Evolutionary conservation across 2,888 invertebrate species (phyloP), one percentile per base, ranked within the genome.

Genomic region (Cephonodes hylas): DNA sequence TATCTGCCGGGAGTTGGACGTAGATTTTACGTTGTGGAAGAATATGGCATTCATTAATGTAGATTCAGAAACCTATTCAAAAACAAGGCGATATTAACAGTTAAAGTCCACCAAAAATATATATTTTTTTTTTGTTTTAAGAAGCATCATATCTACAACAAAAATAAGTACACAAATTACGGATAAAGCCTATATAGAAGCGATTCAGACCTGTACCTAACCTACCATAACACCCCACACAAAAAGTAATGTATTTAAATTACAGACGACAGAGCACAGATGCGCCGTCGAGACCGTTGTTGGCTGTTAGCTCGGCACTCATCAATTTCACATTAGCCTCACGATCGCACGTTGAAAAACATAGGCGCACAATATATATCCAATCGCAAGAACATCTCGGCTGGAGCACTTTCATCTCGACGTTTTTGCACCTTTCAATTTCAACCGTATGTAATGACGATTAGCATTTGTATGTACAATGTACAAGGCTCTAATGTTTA

Each of bases 341-440:
- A 53, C 48, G 5, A 46, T n/a, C n/a, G 13, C 6, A 25, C 23
- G 23, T 4, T 6, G 23, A 23, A 23, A 46, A 45, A 22, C 23
- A 10, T 45, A 13, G 45, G 13, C 38, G 38, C 38, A 7, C 38
- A 38, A 38, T n/a, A 38, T 10, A 13, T 4, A n/a, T 38, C n/a
- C n/a, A n/a, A n/a, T 4, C 0, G 38, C 38, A 38, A 38, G 13
- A 38, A 18, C 27, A 31, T 31, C 53, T 31, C 18, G 31, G 4
- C 6, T 31, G 18, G 53, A 56, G 56, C 34, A 64, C 61, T 34
- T 53, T 53, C 53, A 53, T 53, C 53, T 53, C 18, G 27, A 27
- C 44, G 38, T 44, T 59, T 42, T 31, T 31, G 8, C 10, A 27
- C 6, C 53, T 53, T 53, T 53, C 53, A 27, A 44, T 45, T 34